Percentiles rank a stretch among this genome's conserved stretches.
These are phyloP conservation scores for Trogon surrucura DNA, from an alignment of 2,113 vertebrate genomes.

Conservation along the genomic window DNA sequence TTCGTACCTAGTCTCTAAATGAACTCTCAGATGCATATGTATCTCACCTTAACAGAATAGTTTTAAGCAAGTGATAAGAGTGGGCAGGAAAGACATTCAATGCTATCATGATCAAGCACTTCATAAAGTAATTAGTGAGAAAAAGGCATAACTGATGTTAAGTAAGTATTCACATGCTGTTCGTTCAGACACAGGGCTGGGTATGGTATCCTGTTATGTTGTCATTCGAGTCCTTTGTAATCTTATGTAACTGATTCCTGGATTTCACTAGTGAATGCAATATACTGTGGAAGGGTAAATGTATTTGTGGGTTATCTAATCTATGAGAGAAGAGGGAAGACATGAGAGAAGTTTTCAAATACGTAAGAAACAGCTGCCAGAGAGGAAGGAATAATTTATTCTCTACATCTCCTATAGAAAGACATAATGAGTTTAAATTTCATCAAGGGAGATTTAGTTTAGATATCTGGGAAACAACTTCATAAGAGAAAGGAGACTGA, in stretches of 20 bases:
- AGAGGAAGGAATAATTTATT: conserved; percentile 1
- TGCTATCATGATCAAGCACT: conserved; percentile 18
- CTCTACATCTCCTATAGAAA: neutral
- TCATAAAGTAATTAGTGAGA: conserved; percentile 43
- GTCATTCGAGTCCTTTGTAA: neutral
- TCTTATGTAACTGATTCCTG: neutral
- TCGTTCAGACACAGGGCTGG: neutral
- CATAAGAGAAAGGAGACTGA: neutral
- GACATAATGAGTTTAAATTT: conserved; percentile 9
- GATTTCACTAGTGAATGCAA: neutral
- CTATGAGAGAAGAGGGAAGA: neutral
- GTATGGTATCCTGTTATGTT: neutral
- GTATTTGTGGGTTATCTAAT: conserved; percentile 5
- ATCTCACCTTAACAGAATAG: conserved; percentile 21
- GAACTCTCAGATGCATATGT: neutral
- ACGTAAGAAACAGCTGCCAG: neutral
- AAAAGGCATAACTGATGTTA: neutral
- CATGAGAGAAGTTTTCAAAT: neutral
- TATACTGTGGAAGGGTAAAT: conserved; percentile 19
- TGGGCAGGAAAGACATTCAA: conserved; percentile 1
- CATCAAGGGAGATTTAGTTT: neutral
- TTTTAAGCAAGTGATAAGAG: conserved; percentile 22
- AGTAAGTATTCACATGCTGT: neutral
- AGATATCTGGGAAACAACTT: neutral
- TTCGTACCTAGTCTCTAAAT: neutral